Percentiles rank a stretch among this genome's conserved stretches.
These are phyloP conservation scores for Ancistrus triradiatus DNA, from an alignment of 2,113 vertebrate species.

Conservation along the genomic window DNA sequence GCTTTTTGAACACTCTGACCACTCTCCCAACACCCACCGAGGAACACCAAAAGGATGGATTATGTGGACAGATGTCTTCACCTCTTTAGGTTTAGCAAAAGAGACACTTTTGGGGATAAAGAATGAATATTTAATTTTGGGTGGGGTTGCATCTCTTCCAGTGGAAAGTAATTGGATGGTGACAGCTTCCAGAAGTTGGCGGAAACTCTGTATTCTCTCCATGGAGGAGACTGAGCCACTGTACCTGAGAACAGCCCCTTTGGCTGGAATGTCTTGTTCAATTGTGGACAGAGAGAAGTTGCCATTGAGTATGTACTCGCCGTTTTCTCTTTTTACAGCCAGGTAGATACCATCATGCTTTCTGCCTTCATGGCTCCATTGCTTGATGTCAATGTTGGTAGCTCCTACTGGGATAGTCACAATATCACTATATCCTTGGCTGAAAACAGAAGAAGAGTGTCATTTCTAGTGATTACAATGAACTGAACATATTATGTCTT, in stretches of 20 bases:
- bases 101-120: conserved; percentile 81
- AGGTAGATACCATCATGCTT: conserved; percentile 89
- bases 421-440: conserved; percentile 90
- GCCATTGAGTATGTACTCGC: conserved; percentile 87
- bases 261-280: conserved; percentile 86
- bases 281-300: conserved; percentile 86
- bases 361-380: conserved; percentile 81
- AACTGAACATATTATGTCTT: no score
- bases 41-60: conserved; percentile 71
- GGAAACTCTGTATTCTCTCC: conserved; percentile 92
- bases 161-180: conserved; percentile 83
- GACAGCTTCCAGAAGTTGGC: conserved; percentile 78
- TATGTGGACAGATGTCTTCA: conserved; percentile 65
- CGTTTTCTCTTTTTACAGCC: conserved; percentile 77
- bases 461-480: no score
- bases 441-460: conserved; percentile 46
- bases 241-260: conserved; percentile 87
- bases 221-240: conserved; percentile 87
- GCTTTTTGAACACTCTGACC: conserved; percentile 88
- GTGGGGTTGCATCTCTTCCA: conserved; percentile 71
- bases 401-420: conserved; percentile 88
- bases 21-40: conserved; percentile 85
- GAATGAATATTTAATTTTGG: conserved; percentile 87
- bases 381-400: conserved; percentile 93
- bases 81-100: conserved; percentile 72